A percentile compares a stretch with the other conserved stretches of the same genome.
These are phyloP conservation scores for Stictonetta naevosa DNA, from an alignment of 2,113 vertebrate species.

Conservation along the genomic window DNA sequence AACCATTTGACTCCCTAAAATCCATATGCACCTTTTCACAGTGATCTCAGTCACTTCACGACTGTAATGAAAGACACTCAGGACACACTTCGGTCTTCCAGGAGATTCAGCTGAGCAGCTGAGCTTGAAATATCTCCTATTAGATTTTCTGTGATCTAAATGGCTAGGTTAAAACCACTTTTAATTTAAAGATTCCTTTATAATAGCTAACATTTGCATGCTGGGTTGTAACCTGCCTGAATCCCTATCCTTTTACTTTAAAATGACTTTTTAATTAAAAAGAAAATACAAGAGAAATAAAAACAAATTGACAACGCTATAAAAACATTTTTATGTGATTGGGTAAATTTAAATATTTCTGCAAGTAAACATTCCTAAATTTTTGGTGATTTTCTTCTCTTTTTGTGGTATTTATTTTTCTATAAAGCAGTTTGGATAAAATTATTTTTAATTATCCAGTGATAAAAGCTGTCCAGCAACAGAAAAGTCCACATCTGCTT, in stretches of 20 bases:
- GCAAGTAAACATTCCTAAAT: neutral
- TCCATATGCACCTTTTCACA: neutral
- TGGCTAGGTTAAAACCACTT: neutral
- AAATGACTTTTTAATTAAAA: neutral
- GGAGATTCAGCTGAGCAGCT: neutral
- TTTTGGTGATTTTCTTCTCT: neutral
- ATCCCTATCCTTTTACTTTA: neutral
- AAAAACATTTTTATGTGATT: constrained; percentile 31
- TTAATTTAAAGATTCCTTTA: constrained; percentile 46
- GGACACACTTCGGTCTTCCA: neutral
- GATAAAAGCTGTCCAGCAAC: constrained; percentile 52
- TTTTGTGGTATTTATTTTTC: neutral
- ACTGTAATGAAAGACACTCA: neutral
- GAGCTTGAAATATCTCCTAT: neutral
- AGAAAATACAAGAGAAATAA: constrained; percentile 24
- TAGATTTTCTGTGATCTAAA: neutral
- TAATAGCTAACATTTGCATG: neutral
- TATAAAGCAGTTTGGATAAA: neutral
- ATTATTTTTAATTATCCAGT: constrained; percentile 65
- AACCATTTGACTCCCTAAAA: neutral
- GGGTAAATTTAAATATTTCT: constrained; percentile 28
- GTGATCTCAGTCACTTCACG: neutral
- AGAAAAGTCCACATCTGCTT: constrained; percentile 73
- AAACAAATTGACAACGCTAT: neutral
- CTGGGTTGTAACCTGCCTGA: neutral